These are phyloP conservation scores for Eupristina koningsbergeri DNA, from an alignment of 1,140 invertebrate genomes.

Conservation along the genomic window DNA sequence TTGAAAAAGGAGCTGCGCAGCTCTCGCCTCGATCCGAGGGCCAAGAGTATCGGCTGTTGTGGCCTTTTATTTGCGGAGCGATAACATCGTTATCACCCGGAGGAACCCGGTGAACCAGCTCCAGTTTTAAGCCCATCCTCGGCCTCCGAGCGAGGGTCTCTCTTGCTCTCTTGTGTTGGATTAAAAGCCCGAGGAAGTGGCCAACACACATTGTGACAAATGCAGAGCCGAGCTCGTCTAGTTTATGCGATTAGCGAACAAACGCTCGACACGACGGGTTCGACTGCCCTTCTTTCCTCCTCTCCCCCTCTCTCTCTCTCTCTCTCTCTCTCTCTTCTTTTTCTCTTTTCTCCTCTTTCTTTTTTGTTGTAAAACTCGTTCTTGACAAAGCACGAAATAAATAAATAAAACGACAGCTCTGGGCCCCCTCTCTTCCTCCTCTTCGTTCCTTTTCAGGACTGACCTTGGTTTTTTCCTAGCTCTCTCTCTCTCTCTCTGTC, in stretches of 20 bases:
- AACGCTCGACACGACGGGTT: conserved; percentile 39
- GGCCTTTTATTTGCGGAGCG: neutral
- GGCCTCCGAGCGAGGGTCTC: neutral
- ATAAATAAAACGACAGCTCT: conserved; percentile 14
- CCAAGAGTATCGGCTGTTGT: neutral
- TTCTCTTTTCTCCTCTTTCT: conserved; percentile 50
- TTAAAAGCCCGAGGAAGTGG: neutral
- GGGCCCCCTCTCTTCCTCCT: conserved; percentile 35
- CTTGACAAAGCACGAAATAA: neutral
- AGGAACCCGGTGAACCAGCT: neutral
- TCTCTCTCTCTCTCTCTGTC: no score
- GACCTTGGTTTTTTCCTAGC: conserved; percentile 40
- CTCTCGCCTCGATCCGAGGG: no score
- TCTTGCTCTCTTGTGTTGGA: no score
- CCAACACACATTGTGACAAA: neutral
- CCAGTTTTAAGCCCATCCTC: no score
- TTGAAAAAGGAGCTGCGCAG: no score
- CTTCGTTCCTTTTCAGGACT: conserved; percentile 42
- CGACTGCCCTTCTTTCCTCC: conserved; percentile 51
- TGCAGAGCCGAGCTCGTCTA: neutral
- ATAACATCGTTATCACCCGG: neutral
- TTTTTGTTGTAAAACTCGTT: conserved; percentile 1
- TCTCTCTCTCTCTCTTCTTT: conserved; percentile 52
- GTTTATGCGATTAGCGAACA: neutral
- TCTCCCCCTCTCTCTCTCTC: no score